These are phyloP conservation scores for Platorchestia sp. DNA, from an alignment of 1,140 invertebrate genomes.

Conservation along the genomic window DNA sequence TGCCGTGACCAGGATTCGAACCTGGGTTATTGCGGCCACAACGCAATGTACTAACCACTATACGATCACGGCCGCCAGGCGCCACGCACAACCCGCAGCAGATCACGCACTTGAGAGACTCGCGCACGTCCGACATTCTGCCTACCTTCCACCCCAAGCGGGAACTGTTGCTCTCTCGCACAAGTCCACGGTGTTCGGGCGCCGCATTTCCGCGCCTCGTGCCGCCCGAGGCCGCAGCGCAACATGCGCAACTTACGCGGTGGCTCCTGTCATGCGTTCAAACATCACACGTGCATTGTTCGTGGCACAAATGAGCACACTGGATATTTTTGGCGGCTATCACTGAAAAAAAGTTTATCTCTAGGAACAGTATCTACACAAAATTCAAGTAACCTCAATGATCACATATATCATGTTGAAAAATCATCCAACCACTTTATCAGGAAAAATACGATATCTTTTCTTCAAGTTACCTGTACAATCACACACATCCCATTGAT, in stretches of 20 bases:
- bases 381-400: too few species aligned
- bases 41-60: constrained; percentile 93
- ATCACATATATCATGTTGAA: too few species aligned
- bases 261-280: not conserved
- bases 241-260: not conserved
- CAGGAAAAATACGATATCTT: too few species aligned
- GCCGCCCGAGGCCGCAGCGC: too few species aligned
- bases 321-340: too few species aligned
- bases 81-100: not conserved
- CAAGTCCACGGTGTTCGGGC: not conserved
- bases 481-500: too few species aligned
- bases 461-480: too few species aligned
- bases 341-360: too few species aligned
- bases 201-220: not conserved
- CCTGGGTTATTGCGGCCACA: constrained; percentile 93
- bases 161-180: not conserved
- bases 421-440: too few species aligned
- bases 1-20: constrained; percentile 95
- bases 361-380: too few species aligned
- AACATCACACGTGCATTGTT: not conserved
- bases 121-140: not conserved
- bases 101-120: not conserved
- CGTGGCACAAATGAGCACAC: not conserved
- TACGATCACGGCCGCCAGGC: constrained; percentile 81
- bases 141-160: not conserved